Evolutionary conservation across 2,797 vertebrate species (phyloP).

Genomic region (Myotis pilosus): DNA sequence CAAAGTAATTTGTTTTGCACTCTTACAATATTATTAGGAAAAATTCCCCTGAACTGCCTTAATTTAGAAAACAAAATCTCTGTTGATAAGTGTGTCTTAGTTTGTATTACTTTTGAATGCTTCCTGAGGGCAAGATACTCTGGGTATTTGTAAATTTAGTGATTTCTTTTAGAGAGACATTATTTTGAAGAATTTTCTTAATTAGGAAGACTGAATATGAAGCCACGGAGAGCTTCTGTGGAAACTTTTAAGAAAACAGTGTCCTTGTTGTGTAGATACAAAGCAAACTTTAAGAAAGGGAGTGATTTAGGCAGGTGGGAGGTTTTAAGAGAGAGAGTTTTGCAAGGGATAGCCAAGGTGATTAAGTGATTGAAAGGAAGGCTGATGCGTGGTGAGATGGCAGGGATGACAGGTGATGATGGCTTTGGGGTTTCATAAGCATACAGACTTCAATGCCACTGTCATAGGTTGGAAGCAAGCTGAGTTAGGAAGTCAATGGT

Average conservation of each 20-base stretch:
- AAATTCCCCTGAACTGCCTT: neutral
- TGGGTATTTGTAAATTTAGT: neutral
- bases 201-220: neutral
- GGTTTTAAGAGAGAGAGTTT: neutral
- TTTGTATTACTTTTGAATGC: neutral
- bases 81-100: neutral
- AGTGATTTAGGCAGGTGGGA: neutral
- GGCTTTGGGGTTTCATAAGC: neutral
- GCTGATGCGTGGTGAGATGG: rapidly evolving
- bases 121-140: neutral
- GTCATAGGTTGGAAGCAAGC: neutral
- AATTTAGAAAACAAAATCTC: neutral
- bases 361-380: neutral
- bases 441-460: neutral
- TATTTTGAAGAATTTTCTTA: neutral
- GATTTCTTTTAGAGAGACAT: neutral
- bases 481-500: too few relatives aligned
- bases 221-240: neutral
- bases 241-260: neutral
- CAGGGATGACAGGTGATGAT: neutral
- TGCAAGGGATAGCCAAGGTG: neutral
- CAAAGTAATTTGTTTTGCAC: neutral
- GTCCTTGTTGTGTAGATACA: neutral
- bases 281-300: neutral
- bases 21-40: neutral